phyloP scores from a whole-genome alignment of 2,888 invertebrate genomes.

The Drosophila quinaria region DNA sequence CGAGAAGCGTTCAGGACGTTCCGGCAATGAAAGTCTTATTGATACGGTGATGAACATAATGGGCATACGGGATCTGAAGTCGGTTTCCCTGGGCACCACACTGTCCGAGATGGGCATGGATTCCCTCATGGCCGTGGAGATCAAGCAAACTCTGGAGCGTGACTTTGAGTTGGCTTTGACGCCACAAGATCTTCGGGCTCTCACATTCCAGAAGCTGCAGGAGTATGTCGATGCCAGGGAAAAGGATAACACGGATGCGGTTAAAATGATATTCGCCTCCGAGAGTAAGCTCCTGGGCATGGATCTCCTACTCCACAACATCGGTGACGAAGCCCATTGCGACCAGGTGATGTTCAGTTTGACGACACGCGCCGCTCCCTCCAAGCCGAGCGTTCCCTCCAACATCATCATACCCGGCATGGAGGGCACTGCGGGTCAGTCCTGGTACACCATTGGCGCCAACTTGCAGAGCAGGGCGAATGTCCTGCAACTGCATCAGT shows the following conservation, averaged over 20 bases:
- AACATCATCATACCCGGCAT: constrained; percentile 88
- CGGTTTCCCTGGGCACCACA: constrained; percentile 89
- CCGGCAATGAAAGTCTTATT: constrained; percentile 89
- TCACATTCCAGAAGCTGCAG: constrained; percentile 89
- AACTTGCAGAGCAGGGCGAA: constrained; percentile 69
- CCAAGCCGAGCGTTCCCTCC: constrained; percentile 69
- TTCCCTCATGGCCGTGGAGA: constrained; percentile 98
- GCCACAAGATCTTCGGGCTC: constrained; percentile 93
- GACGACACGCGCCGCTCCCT: constrained; percentile 83
- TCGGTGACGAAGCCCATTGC: constrained; percentile 88
- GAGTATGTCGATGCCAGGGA: constrained; percentile 79
- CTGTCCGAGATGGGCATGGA: constrained; percentile 98
- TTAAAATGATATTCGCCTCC: constrained; percentile 82
- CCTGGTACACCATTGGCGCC: constrained; percentile 83
- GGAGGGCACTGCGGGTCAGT: constrained; percentile 88
- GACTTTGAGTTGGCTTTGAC: constrained; percentile 95
- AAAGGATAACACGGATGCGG: constrained; percentile 72
- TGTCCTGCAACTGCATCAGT: constrained; percentile 82
- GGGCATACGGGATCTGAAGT: constrained; percentile 90
- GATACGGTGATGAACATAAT: constrained; percentile 90
- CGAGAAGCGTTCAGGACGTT: constrained; percentile 89
- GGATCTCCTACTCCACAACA: constrained; percentile 87
- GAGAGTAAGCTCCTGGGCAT: constrained; percentile 86
- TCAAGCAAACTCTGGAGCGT: constrained; percentile 95
- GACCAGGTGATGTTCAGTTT: constrained; percentile 87